Conservation (phyloP, 2,888 invertebrate species). For the Lithophane socia region DNA sequence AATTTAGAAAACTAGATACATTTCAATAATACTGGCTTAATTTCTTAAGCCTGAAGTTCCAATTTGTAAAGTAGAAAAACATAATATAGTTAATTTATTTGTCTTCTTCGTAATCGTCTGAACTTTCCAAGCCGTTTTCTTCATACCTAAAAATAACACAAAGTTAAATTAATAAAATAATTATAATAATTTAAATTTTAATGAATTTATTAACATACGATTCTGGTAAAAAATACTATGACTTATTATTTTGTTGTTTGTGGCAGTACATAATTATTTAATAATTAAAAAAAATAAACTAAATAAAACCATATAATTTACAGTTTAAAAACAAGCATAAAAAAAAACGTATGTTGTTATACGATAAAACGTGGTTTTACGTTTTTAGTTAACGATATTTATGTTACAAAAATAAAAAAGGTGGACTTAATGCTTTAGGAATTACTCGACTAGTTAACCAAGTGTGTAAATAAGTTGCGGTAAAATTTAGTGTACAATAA, state of each 20-base stretch:
- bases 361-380: background rate
- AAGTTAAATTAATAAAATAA: background rate
- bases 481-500: background rate
- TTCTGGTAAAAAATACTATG: too few relatives aligned
- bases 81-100: background rate
- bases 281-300: too few relatives aligned
- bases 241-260: too few relatives aligned
- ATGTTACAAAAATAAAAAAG: background rate
- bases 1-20: slow-evolving; percentile 9
- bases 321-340: too few relatives aligned
- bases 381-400: background rate
- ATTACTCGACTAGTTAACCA: background rate
- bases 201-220: background rate
- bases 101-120: background rate
- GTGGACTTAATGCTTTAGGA: background rate
- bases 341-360: too few relatives aligned
- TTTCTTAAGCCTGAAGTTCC: background rate
- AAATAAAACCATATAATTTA: too few relatives aligned
- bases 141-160: slow-evolving; percentile 5
- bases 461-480: background rate
- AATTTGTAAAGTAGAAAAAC: background rate
- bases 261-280: too few relatives aligned
- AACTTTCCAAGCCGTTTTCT: background rate
- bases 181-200: background rate
- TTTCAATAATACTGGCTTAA: background rate